Base-by-base conservation (phyloP, 2,113 vertebrate species). In the Oreochromis aureus region DNA sequence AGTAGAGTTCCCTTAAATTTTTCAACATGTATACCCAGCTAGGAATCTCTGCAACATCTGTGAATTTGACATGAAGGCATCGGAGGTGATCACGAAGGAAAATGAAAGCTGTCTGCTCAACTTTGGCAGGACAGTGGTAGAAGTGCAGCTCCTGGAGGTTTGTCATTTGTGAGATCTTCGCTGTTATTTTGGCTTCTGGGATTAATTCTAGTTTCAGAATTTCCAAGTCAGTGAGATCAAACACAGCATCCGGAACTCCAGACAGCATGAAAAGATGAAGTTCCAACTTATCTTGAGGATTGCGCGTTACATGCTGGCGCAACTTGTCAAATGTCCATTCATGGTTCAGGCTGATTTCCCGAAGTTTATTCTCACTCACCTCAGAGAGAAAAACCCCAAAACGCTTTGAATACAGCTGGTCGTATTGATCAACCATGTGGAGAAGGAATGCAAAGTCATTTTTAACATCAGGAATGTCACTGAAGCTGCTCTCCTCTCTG, bases 61-160 rank as follows among this genome's bases (percentile, higher is more conserved):
- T 99, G 96, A 99, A 99, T 92, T 99, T 99, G 90, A 99, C 98
- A 11, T 99, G 97, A 97, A 99, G 98, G 97, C 98, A 99, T 95
- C 97, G 97, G 92, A 99, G 96, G 96, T 99, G 98, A 94, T 99
- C 98, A 3, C 98, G 97, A 39, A 99, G 98, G 83, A 99, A 99
- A 95, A 98, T 99, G 91, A 99, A 99, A 69, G 98, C 99, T 6
- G 97, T 98, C 94, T 99, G 98, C 90, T 99, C 98, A 0, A 99
- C 98, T 95, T 99, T 99, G 0, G 98, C 97, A 4, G 99, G 99
- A 91, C 99, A 99, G 94, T 99, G 98, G 94, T 97, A 99, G 78
- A 99, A 97, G 93, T 99, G 98, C 81, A 99, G 96, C 92, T 99
- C 99, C 91, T 98, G 98, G 80, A 99, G 97, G 88, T 98, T 98